Conservation (phyloP, 2,888 invertebrate genomes). For the Schrankia costaestrigalis region DNA sequence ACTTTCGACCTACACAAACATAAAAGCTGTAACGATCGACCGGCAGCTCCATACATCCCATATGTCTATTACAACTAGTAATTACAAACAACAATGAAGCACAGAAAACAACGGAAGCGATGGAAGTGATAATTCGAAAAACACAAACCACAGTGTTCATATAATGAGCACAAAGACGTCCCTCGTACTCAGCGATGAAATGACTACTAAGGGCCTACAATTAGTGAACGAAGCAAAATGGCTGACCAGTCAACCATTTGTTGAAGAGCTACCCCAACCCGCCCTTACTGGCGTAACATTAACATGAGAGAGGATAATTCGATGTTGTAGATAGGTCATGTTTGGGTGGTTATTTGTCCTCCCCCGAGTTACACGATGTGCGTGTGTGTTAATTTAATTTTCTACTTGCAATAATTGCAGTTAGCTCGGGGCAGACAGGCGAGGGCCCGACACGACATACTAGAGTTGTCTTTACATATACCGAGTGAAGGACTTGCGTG, state of each 20-base stretch:
- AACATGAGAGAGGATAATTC: constrained; percentile 25
- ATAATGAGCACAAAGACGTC: constrained; percentile 68
- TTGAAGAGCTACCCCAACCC: constrained; percentile 14
- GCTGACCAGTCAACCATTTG: constrained; percentile 58
- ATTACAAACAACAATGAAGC: constrained; percentile 63
- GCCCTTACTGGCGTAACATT: not conserved
- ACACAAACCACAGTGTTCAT: constrained; percentile 63
- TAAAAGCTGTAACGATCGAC: constrained; percentile 17
- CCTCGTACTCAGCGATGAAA: constrained; percentile 65
- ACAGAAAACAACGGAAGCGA: constrained; percentile 61
- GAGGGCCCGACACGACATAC: constrained; percentile 47
- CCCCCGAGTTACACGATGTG: constrained; percentile 59
- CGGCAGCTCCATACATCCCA: constrained; percentile 27
- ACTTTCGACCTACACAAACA: constrained; percentile 18
- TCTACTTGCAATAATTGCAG: constrained; percentile 73
- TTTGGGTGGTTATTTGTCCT: constrained; percentile 49
- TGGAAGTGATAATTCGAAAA: constrained; percentile 79
- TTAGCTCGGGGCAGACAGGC: constrained; percentile 50
- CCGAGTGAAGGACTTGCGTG: constrained; percentile 42
- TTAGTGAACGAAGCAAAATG: constrained; percentile 75
- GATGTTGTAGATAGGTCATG: constrained; percentile 33
- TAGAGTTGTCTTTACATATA: constrained; percentile 64
- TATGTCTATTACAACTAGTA: constrained; percentile 42
- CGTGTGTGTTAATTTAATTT: constrained; percentile 80
- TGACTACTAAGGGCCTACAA: constrained; percentile 66